Percentiles rank a stretch among this genome's conserved stretches.
Conservation (phyloP, 1,140 invertebrate species). For the Brachionus sp. region DNA sequence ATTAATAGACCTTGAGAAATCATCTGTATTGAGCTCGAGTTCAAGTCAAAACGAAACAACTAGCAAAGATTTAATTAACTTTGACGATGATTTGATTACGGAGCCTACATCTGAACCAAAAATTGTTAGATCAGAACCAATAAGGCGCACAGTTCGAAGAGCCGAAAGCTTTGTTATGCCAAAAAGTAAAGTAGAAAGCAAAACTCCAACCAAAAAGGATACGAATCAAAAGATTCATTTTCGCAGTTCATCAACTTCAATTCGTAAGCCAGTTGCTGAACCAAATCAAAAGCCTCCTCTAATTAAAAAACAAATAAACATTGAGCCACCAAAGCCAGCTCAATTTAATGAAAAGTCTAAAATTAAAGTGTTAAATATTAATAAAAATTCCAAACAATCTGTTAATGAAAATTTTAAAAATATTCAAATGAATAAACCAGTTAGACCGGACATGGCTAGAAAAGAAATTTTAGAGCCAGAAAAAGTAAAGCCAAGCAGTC, state of each 20-base stretch:
- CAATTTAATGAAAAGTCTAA: background rate
- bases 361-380: background rate
- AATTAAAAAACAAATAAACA: background rate
- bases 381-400: background rate
- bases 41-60: constrained; percentile 8
- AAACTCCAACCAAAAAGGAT: background rate
- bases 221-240: background rate
- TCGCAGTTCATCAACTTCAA: background rate
- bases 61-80: background rate
- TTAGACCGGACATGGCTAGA: background rate
- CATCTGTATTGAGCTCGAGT: background rate
- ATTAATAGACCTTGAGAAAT: background rate
- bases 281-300: background rate
- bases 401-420: background rate
- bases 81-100: background rate
- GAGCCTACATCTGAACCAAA: background rate
- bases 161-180: constrained; percentile 26
- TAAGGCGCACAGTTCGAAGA: background rate
- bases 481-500: background rate
- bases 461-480: background rate
- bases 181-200: background rate
- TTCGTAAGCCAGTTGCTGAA: background rate
- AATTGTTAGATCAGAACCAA: background rate
- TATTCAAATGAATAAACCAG: background rate
- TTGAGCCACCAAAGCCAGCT: background rate